Base-by-base conservation (phyloP, 2,113 vertebrate genomes). In the Callithrix jacchus region DNA sequence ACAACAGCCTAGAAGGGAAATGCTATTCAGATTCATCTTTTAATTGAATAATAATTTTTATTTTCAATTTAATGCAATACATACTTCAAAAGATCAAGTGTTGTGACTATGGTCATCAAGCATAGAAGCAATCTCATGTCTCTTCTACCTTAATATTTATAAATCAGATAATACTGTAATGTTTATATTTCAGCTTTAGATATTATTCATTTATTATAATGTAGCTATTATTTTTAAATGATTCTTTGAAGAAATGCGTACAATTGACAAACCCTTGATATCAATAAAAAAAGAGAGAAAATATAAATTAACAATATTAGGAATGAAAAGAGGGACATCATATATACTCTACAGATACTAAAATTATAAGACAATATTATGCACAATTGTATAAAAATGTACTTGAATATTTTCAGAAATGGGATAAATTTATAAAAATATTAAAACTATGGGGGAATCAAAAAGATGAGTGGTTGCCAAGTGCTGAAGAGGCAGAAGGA, bases 31-130 rank as follows among this genome's bases (percentile, higher is more conserved):
- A 94, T 76, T 45, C 32, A 77, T 76, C 49, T 80, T 92, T 96
- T 94, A 90, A 95, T 94, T 94, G 86, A 96, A 87, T 87, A 89
- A 91, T 96, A 45, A 61, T 92, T 93, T 80, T 66, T 76, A 84
- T 93, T 82, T 80, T 92, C 74, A 87, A 95, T 87, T 56, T 70
- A 56, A 92, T 89, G 56, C 7, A 76, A 11, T 54, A 42, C 11
- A 56, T 84, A 37, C 14, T 95, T 83, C 30, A 54, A 92, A 87
- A 95, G n/a, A 93, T 68, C 80, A 96, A 96, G 16, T 9, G 49
- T 35, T 35, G 71, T 45, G 52, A 58, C n/a, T 70, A n/a, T 54
- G 32, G 89, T 64, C n/a, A 84, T 82, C 49, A 93, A 96, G 27
- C 87, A 90, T 40, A 76, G 87, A 92, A 74, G 8, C 10, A 83